Conservation (phyloP, 2,797 vertebrate genomes). For the Thalassophryne amazonica region DNA sequence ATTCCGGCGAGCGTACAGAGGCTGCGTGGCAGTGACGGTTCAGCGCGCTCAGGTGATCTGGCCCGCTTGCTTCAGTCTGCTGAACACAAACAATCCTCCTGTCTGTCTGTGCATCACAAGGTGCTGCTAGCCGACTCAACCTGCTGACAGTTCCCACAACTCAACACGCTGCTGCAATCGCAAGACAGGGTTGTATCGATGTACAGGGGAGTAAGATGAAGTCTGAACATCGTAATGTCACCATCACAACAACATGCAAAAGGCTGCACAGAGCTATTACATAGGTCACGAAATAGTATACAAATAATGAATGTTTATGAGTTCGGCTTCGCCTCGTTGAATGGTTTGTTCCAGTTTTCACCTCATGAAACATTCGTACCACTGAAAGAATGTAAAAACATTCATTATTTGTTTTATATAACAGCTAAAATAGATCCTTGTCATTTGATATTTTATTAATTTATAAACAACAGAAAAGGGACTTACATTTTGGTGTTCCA, state of each 20-base stretch:
- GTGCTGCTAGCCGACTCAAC: conserved; percentile 30
- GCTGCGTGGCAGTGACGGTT: conserved; percentile 15
- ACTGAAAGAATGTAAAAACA: too few relatives aligned
- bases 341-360: too few relatives aligned
- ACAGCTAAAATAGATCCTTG: too few relatives aligned
- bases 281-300: background rate
- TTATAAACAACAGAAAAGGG: too few relatives aligned
- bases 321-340: too few relatives aligned
- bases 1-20: conserved; percentile 14
- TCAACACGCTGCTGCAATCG: conserved; percentile 13
- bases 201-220: conserved; percentile 12
- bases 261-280: background rate
- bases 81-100: conserved; percentile 52
- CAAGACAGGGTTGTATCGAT: conserved; percentile 2
- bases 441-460: too few relatives aligned
- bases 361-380: too few relatives aligned
- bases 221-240: conserved; percentile 10
- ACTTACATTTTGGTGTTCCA: too few relatives aligned
- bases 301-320: too few relatives aligned
- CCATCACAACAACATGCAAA: conserved; percentile 7
- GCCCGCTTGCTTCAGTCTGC: conserved; percentile 43
- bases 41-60: conserved; percentile 11
- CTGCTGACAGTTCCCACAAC: conserved; percentile 36
- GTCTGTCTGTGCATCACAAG: conserved; percentile 37
- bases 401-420: too few relatives aligned